A percentile compares a stretch with the other conserved stretches of the same genome.
Evolutionary conservation across 2,797 vertebrate genomes (phyloP).

Genomic region (Argyrosomus regius): DNA sequence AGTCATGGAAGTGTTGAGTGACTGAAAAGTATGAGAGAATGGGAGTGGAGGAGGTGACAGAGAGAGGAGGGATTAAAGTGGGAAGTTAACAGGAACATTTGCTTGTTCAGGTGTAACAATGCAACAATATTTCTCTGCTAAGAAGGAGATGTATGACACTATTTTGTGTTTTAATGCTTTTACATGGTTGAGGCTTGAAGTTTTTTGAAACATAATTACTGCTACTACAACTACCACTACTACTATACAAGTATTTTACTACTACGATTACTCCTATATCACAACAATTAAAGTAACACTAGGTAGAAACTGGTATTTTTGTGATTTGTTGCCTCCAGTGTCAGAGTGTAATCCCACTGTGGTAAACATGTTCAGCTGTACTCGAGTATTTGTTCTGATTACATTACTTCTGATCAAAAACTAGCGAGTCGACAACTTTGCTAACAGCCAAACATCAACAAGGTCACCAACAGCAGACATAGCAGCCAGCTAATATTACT

Average conservation of each 20-base stretch:
- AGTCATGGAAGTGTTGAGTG: constrained; percentile 37
- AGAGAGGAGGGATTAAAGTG: constrained; percentile 1
- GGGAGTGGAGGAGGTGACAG: constrained; percentile 3
- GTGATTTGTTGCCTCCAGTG: too few relatives aligned
- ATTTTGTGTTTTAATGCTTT: not conserved
- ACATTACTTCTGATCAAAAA: too few relatives aligned
- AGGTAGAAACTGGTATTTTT: too few relatives aligned
- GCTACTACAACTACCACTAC: not conserved
- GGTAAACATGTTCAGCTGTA: too few relatives aligned
- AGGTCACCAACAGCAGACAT: too few relatives aligned
- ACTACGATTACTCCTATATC: not conserved
- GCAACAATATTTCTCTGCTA: too few relatives aligned
- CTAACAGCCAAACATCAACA: too few relatives aligned
- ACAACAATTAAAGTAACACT: not conserved
- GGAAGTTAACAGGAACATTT: constrained; percentile 15
- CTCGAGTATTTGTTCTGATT: too few relatives aligned
- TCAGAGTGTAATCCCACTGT: too few relatives aligned
- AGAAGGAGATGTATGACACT: not conserved
- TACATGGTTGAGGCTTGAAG: not conserved
- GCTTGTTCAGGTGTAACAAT: constrained; percentile 1
- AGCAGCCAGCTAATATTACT: too few relatives aligned
- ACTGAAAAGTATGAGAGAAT: constrained; percentile 1
- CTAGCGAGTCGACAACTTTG: too few relatives aligned
- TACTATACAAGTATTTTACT: not conserved
- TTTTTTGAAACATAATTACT: not conserved